A percentile compares a stretch with the other conserved stretches of the same genome.
These are phyloP conservation scores for Gallinago solitaria DNA, from an alignment of 2,797 vertebrate species.

Conservation along the genomic window DNA sequence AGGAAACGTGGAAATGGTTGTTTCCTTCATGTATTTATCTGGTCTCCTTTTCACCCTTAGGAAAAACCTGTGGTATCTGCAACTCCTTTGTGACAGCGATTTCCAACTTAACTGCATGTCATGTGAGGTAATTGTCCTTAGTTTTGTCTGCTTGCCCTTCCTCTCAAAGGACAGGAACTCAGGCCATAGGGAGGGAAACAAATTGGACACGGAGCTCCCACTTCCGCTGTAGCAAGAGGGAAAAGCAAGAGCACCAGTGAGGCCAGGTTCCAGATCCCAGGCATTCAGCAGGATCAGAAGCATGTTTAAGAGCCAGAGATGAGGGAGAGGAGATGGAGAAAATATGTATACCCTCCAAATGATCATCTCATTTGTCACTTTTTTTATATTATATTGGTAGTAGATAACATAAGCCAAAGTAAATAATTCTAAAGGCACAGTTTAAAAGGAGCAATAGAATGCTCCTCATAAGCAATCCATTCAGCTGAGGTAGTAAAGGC, in stretches of 20 bases:
- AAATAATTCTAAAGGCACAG: background rate
- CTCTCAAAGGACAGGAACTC: background rate
- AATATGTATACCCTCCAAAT: background rate
- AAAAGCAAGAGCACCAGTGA: background rate
- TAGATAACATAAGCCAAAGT: background rate
- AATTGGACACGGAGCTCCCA: rapidly evolving
- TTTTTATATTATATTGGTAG: background rate
- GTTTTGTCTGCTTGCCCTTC: background rate
- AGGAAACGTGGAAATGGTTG: background rate
- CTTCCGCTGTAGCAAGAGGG: background rate
- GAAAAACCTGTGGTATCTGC: background rate
- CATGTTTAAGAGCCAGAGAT: background rate
- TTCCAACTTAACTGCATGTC: background rate
- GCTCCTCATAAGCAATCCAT: background rate
- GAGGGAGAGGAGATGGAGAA: background rate
- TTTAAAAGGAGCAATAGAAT: background rate
- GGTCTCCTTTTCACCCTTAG: background rate
- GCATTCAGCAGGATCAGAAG: background rate
- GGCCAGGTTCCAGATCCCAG: background rate
- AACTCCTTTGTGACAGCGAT: background rate
- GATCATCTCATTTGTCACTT: rapidly evolving
- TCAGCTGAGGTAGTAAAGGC: background rate
- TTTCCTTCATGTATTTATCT: background rate
- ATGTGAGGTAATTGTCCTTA: rapidly evolving
- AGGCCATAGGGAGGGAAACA: background rate